Evolutionary conservation across 92 coral and sea anemone species (phyloP).

Genomic region (Heteractis magnifica): DNA sequence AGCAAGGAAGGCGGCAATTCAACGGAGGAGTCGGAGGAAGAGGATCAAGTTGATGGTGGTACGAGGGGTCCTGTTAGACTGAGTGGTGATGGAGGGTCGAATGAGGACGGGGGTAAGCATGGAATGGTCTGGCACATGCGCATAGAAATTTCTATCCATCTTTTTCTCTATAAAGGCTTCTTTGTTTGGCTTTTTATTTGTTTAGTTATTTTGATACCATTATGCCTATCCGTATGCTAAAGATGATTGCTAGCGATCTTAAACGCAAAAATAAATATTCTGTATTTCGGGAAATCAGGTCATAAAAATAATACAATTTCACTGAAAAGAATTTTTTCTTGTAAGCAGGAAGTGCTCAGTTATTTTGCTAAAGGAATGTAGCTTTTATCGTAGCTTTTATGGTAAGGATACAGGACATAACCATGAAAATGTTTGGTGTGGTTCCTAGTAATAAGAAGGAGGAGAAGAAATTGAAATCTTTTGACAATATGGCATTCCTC

Average conservation of each 20-base stretch:
- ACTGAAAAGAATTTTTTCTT: too few species aligned
- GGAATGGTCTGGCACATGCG: slow-evolving; percentile 50
- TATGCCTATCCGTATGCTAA: not conserved
- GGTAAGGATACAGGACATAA: too few species aligned
- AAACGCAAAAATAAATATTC: not conserved
- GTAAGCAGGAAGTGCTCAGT: too few species aligned
- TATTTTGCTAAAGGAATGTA: too few species aligned
- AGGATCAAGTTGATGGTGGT: slow-evolving; percentile 84
- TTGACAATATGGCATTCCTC: not conserved
- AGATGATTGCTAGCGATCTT: not conserved
- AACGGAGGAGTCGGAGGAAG: slow-evolving; percentile 74
- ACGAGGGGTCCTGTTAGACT: slow-evolving; percentile 84
- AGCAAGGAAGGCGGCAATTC: slow-evolving; percentile 85
- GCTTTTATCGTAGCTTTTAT: too few species aligned
- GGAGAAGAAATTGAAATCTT: not conserved
- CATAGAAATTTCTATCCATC: slow-evolving; percentile 10
- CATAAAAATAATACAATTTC: too few species aligned
- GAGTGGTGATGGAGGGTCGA: slow-evolving; percentile 99
- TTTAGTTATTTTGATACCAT: not conserved
- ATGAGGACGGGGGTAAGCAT: slow-evolving; percentile 91
- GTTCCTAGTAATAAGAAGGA: too few species aligned
- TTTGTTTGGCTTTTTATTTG: slow-evolving; percentile 18
- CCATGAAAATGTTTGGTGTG: too few species aligned
- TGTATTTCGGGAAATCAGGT: not conserved
- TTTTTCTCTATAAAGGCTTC: slow-evolving; percentile 8